These are phyloP conservation scores for Diuraphis noxia DNA, from an alignment of 1,140 invertebrate species.

Conservation along the genomic window DNA sequence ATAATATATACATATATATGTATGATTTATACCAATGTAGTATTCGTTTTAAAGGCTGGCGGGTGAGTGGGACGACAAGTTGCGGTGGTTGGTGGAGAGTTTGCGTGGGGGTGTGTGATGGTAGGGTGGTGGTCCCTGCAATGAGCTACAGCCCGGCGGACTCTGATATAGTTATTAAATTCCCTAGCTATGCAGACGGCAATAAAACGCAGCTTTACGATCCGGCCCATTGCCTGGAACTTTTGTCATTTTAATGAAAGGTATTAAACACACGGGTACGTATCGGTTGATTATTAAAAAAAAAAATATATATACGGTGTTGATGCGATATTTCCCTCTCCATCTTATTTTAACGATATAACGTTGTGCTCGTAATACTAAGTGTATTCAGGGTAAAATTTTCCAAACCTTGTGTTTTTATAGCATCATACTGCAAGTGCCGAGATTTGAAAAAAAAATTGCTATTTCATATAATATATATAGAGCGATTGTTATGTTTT, in stretches of 20 bases:
- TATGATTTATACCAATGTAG: neutral
- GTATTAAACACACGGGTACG: constrained; percentile 49
- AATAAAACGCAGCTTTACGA: constrained; percentile 49
- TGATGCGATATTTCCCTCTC: constrained; percentile 17
- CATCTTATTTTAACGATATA: constrained; percentile 12
- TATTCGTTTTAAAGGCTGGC: neutral
- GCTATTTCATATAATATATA: neutral
- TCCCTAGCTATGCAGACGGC: constrained; percentile 40
- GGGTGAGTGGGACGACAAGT: neutral
- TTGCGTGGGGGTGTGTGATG: neutral
- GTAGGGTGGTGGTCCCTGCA: neutral
- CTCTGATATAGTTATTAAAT: constrained; percentile 51
- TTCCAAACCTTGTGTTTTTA: constrained; percentile 24
- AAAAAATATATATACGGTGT: constrained; percentile 5
- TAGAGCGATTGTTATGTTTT: neutral
- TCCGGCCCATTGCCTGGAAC: constrained; percentile 18
- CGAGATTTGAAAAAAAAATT: neutral
- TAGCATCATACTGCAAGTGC: neutral
- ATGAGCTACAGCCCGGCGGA: constrained; percentile 31
- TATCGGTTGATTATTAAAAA: constrained; percentile 32
- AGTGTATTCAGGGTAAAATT: constrained; percentile 1
- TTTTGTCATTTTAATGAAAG: constrained; percentile 54
- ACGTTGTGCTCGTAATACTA: constrained; percentile 7
- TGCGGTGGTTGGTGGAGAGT: neutral
- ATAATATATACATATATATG: neutral